Evolutionary conservation across 2,797 vertebrate genomes (phyloP).

Genomic region (Acipenser ruthenus): DNA sequence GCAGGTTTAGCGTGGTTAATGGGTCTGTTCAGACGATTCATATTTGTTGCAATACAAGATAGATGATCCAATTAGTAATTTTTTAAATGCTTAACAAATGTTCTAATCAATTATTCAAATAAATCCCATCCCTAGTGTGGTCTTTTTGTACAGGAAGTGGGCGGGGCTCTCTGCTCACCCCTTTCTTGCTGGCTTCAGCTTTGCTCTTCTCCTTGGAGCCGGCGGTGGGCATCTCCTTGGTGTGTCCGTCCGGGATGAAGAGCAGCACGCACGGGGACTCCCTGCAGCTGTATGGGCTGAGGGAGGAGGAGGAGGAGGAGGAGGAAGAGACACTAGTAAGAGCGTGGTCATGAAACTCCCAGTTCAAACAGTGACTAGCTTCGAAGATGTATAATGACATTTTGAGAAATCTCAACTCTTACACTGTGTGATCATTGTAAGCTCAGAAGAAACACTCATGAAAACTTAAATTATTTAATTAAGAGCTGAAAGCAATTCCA

Average conservation of each 20-base stretch:
- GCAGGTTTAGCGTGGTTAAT: too few species aligned
- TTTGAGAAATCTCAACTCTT: background rate
- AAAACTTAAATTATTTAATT: too few species aligned
- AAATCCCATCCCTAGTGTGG: too few species aligned
- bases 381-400: background rate
- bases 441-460: too few species aligned
- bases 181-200: slow-evolving; percentile 57
- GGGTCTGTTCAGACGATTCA: too few species aligned
- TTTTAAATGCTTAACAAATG: too few species aligned
- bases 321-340: background rate
- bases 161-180: slow-evolving; percentile 41
- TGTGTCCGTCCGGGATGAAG: slow-evolving; percentile 93
- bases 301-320: slow-evolving; percentile 18
- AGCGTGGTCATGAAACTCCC: background rate
- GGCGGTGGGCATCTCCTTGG: slow-evolving; percentile 94
- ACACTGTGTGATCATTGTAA: background rate
- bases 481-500: too few species aligned
- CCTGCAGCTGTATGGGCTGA: slow-evolving; percentile 87
- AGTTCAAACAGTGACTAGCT: background rate
- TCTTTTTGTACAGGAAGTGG: background rate
- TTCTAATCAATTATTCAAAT: too few species aligned
- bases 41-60: too few species aligned
- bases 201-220: slow-evolving; percentile 93
- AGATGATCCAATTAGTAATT: too few species aligned
- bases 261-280: slow-evolving; percentile 88